Conservation (phyloP, 2,113 vertebrate genomes). For the Nesogale talazaci region DNA sequence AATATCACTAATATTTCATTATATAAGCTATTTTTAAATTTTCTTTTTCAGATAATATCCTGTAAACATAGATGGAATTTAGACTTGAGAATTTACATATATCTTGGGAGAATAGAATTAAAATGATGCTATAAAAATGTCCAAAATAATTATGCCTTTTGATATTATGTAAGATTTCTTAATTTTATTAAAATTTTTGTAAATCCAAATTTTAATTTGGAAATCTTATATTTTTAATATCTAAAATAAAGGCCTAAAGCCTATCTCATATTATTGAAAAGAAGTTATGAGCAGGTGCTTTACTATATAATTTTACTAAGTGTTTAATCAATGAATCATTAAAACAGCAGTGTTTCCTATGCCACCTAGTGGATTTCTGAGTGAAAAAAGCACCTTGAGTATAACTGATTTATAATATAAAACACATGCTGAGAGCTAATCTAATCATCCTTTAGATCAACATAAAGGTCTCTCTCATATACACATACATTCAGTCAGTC, state of each 20-base stretch:
- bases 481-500: background rate
- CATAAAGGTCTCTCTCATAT: background rate
- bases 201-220: constrained; percentile 57
- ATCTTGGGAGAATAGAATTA: background rate
- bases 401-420: constrained; percentile 32
- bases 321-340: constrained; percentile 71
- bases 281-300: constrained; percentile 69
- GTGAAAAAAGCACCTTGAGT: constrained; percentile 60
- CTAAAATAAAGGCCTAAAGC: constrained; percentile 28
- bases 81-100: constrained; percentile 50
- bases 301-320: constrained; percentile 74
- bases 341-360: constrained; percentile 77
- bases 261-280: constrained; percentile 44
- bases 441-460: constrained; percentile 12
- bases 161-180: constrained; percentile 47
- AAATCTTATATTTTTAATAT: constrained; percentile 27
- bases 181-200: constrained; percentile 63
- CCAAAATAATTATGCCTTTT: background rate
- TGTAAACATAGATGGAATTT: constrained; percentile 61
- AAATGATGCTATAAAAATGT: constrained; percentile 23
- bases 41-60: constrained; percentile 42
- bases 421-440: constrained; percentile 64
- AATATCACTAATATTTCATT: constrained; percentile 21
- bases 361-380: constrained; percentile 75
- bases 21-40: constrained; percentile 42